Evolutionary conservation across 2,113 vertebrate genomes (phyloP).

Genomic region (Rana temporaria): DNA sequence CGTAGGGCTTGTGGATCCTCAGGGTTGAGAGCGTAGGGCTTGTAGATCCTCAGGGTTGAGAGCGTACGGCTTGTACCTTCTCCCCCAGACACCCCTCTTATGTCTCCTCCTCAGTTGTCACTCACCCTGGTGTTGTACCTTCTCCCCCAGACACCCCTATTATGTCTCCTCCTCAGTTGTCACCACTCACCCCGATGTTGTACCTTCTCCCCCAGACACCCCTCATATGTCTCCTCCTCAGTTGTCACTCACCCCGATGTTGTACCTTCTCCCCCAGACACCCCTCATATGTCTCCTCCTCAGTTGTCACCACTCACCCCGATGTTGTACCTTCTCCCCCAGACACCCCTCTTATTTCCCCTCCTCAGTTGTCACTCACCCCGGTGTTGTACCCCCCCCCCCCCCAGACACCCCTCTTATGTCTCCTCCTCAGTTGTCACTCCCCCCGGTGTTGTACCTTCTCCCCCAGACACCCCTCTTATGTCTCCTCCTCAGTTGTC

Average conservation of each 20-base stretch:
- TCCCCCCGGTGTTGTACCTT: not conserved
- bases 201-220: not conserved
- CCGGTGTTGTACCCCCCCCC: too few species aligned
- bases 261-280: not conserved
- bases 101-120: not conserved
- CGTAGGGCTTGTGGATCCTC: too few species aligned
- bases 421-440: too few species aligned
- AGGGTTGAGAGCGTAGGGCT: too few species aligned
- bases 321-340: not conserved
- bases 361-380: not conserved
- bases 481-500: too few species aligned
- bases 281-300: not conserved
- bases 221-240: not conserved
- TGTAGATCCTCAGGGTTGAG: too few species aligned
- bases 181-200: too few species aligned
- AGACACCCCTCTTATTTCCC: not conserved
- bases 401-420: too few species aligned
- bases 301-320: too few species aligned
- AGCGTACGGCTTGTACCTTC: not conserved
- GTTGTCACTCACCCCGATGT: not conserved
- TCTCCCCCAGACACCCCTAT: too few species aligned
- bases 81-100: not conserved
- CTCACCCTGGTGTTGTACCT: too few species aligned
- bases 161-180: too few species aligned
- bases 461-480: not conserved